These are phyloP conservation scores for Tetranychus cinnabarinus DNA, from an alignment of 1,140 invertebrate species.

Conservation along the genomic window DNA sequence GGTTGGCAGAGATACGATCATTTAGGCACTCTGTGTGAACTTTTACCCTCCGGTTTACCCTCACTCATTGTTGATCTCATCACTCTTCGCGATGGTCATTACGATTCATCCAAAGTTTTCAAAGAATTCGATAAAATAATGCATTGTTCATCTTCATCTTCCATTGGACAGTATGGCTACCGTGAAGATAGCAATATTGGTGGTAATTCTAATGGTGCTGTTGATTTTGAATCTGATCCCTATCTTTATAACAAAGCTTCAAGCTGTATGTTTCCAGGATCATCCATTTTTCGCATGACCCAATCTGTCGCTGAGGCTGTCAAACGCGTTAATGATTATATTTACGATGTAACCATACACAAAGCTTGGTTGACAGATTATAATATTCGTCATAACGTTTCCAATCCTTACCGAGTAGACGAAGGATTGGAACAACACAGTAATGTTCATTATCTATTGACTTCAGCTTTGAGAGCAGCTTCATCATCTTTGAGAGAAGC, in stretches of 20 bases:
- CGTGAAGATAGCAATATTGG: background rate
- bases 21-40: constrained; percentile 70
- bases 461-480: constrained; percentile 31
- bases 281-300: constrained; percentile 31
- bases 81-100: constrained; percentile 32
- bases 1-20: constrained; percentile 71
- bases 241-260: constrained; percentile 31
- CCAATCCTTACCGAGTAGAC: constrained; percentile 42
- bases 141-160: constrained; percentile 23
- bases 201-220: constrained; percentile 11
- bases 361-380: constrained; percentile 52
- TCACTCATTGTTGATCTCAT: constrained; percentile 37
- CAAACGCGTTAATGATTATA: constrained; percentile 18
- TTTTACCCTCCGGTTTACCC: constrained; percentile 52
- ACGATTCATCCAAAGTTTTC: constrained; percentile 28
- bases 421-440: constrained; percentile 35
- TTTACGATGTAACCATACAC: constrained; percentile 17
- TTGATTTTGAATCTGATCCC: constrained; percentile 31
- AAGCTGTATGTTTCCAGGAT: constrained; percentile 30
- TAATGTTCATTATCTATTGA: constrained; percentile 19
- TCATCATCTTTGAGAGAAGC: constrained; percentile 36
- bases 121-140: constrained; percentile 28
- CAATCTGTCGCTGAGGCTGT: constrained; percentile 28
- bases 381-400: constrained; percentile 48
- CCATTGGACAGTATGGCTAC: background rate